Percentiles rank a stretch among this genome's conserved stretches.
phyloP scores from a whole-genome alignment of 2,113 vertebrate genomes.

The Dasyprocta punctata region DNA sequence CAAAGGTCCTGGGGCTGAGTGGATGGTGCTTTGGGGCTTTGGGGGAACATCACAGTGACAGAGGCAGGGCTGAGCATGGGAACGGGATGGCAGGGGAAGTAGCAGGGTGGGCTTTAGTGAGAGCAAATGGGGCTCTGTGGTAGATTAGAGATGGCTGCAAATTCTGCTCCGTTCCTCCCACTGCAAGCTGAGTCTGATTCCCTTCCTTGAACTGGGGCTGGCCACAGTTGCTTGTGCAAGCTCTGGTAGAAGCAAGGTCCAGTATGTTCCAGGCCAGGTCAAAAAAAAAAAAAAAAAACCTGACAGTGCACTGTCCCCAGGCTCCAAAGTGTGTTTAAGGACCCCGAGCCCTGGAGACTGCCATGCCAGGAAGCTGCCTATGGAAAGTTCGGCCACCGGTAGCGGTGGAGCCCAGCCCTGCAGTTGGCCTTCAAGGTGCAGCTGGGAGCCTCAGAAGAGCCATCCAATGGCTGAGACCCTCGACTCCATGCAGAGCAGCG shows the following conservation, averaged over 20 bases:
- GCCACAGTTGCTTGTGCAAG: too few relatives aligned
- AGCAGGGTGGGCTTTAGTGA: rapidly evolving
- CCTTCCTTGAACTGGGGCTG: background rate
- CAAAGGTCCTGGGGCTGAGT: too few relatives aligned
- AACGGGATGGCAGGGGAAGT: background rate
- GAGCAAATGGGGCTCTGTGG: background rate
- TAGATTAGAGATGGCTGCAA: too few relatives aligned
- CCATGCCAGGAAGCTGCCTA: background rate
- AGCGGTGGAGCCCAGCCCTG: background rate
- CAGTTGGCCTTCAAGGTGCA: background rate
- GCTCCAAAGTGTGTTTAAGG: too few relatives aligned
- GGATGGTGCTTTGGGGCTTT: rapidly evolving
- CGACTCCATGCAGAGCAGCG: background rate
- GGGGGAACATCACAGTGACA: background rate
- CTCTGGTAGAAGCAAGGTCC: too few relatives aligned
- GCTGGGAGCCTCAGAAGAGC: background rate
- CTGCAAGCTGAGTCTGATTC: background rate
- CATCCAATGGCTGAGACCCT: background rate
- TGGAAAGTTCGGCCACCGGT: rapidly evolving
- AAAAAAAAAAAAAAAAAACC: too few relatives aligned
- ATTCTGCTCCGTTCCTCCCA: background rate
- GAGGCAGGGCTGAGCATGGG: rapidly evolving
- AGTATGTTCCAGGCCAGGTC: background rate
- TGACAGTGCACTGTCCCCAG: background rate
- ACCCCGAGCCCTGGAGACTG: background rate